A percentile compares a stretch with the other conserved stretches of the same genome.
Conservation (phyloP, 1,140 invertebrate species). For the Apocrypta bakeri region DNA sequence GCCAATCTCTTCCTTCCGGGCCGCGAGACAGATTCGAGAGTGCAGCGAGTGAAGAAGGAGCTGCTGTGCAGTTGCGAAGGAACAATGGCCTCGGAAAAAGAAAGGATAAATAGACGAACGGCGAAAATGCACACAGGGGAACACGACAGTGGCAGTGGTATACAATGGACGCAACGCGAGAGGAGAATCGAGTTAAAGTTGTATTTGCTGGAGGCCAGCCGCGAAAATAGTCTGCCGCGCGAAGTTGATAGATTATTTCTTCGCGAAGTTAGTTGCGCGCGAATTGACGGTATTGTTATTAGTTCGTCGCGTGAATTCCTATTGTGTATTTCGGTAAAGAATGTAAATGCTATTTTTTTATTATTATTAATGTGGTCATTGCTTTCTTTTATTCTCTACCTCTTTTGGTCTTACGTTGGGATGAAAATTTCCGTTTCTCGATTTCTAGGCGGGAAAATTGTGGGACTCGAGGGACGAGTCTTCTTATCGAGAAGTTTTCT, state of each 20-base stretch:
- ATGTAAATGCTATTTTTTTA: not conserved
- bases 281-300: not conserved
- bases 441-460: not conserved
- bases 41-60: not conserved
- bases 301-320: not conserved
- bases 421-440: not conserved
- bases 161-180: constrained; percentile 11
- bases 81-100: constrained; percentile 13
- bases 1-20: constrained; percentile 38
- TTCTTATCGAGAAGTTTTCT: not conserved
- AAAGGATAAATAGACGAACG: constrained; percentile 25
- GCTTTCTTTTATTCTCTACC: not conserved
- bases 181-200: constrained; percentile 10
- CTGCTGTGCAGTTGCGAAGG: not conserved
- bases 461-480: not conserved
- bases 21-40: constrained; percentile 19
- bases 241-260: not conserved
- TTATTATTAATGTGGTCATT: no score
- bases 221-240: not conserved
- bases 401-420: not conserved
- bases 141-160: not conserved
- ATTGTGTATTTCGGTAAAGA: not conserved
- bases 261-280: not conserved
- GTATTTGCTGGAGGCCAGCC: constrained; percentile 5
- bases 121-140: constrained; percentile 30